Percentiles rank a stretch among this genome's conserved stretches.
phyloP scores from a whole-genome alignment of 2,113 vertebrate species.

The Urocolius indicus region DNA sequence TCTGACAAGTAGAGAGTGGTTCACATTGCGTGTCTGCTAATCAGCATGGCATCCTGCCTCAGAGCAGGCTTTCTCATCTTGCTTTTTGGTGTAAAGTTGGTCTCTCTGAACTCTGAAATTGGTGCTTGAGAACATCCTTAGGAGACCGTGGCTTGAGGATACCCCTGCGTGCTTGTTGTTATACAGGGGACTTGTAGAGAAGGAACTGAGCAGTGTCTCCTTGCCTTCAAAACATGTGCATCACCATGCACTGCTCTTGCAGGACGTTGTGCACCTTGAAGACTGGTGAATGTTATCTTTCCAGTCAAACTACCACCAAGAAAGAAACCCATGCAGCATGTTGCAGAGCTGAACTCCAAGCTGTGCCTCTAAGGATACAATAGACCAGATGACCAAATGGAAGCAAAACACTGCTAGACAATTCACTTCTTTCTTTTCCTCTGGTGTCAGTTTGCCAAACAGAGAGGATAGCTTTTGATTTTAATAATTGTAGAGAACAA shows the following conservation, averaged over 20 bases:
- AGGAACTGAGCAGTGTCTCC: background rate
- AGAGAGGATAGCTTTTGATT: background rate
- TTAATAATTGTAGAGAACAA: background rate
- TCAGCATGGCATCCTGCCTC: background rate
- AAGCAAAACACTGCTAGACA: background rate
- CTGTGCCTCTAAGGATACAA: background rate
- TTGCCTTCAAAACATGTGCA: background rate
- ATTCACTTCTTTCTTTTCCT: background rate
- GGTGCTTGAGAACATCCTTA: background rate
- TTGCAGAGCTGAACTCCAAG: background rate
- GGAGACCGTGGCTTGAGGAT: background rate
- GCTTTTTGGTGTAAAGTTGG: background rate
- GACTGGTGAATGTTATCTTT: background rate
- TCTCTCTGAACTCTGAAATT: background rate
- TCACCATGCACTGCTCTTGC: background rate
- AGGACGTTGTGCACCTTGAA: background rate
- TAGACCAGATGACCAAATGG: background rate
- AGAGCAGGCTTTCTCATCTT: background rate
- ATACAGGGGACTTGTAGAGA: background rate
- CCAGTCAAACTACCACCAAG: background rate
- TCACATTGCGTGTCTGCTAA: background rate
- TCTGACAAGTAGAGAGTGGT: background rate
- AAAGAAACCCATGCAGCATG: background rate
- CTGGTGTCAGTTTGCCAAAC: background rate
- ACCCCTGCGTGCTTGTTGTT: background rate